Evolutionary conservation across 2,113 vertebrate species (phyloP).

Genomic region (Phrynosoma blainvillii): DNA sequence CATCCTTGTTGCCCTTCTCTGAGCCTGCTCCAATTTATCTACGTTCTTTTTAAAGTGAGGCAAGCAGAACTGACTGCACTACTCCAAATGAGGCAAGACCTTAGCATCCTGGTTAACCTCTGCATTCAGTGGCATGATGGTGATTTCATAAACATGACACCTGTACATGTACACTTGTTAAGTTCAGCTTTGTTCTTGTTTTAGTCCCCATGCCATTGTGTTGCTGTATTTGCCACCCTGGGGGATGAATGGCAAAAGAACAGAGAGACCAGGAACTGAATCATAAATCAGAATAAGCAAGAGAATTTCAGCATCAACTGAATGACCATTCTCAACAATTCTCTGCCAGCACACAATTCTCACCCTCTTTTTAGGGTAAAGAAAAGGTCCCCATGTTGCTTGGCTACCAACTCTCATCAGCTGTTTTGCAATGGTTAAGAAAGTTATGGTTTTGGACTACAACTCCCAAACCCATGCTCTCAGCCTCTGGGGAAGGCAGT

Average conservation of each 20-base stretch:
- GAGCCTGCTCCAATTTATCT: no score
- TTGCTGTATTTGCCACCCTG: neutral
- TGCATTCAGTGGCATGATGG: fast-evolving
- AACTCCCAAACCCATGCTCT: no score
- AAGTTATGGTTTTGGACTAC: neutral
- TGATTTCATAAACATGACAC: neutral
- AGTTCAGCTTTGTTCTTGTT: neutral
- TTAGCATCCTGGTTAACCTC: neutral
- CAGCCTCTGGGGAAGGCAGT: no score
- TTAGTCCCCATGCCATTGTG: neutral
- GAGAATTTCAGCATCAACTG: neutral
- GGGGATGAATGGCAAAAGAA: neutral
- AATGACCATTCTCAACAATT: neutral
- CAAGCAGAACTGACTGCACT: no score
- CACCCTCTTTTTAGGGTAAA: neutral
- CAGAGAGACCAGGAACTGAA: fast-evolving
- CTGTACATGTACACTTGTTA: fast-evolving
- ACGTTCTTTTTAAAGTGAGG: no score
- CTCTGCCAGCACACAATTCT: neutral
- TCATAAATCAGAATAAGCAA: conserved; percentile 4
- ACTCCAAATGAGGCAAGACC: conserved; percentile 1
- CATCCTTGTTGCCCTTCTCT: no score
- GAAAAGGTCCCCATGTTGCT: neutral
- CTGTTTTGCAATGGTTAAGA: neutral
- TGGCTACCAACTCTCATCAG: neutral